Base-by-base conservation (phyloP, 2,888 invertebrate species). In the Lycia hirtaria region DNA sequence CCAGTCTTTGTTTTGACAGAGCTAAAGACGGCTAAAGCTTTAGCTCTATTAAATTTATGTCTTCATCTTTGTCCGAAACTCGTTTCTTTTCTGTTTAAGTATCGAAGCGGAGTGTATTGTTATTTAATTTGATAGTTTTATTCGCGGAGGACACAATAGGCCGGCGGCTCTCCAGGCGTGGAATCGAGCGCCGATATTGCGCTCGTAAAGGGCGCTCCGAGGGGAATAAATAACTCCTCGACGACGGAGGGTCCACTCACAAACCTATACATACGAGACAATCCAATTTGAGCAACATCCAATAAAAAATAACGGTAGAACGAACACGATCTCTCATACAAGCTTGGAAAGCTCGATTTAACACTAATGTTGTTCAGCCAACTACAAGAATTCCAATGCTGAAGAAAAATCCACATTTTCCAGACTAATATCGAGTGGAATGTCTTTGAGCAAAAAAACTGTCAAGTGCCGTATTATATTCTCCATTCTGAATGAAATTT, bases 151-250 rank as follows among this genome's bases (percentile, higher is more conserved):
- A 45, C 41, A 67, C 67, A 67, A 65, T 62, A 56, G 58, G 48
- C 51, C 53, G 24, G 32, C 41, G 50, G 56, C 43, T 81, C 82
- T 81, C 67, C 72, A 76, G 81, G 84, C 80, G 74, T 74, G 73
- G 80, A 82, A 81, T 83, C 78, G 80, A 77, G 77, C 75, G 73
- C 67, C 80, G 80, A 83, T 87, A 85, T 85, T 84, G 84, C 81
- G 78, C 78, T 82, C 82, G 79, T 85, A 86, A 86, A 84, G 79
- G 79, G 79, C 72, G 76, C 79, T 81, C 72, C 78, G 74, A 71
- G 71, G 78, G 71, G 79, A 79, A 87, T 87, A 86, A 87, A 87
- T 87, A 88, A 86, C 81, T 67, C 62, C 43, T 60, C 62, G 65
- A 65, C 62, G 68, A 64, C 65, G 67, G 65, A 61, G 59, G 60